Evolutionary conservation across 2,888 invertebrate genomes (phyloP).

Genomic region (Drosophila maculinotata): DNA sequence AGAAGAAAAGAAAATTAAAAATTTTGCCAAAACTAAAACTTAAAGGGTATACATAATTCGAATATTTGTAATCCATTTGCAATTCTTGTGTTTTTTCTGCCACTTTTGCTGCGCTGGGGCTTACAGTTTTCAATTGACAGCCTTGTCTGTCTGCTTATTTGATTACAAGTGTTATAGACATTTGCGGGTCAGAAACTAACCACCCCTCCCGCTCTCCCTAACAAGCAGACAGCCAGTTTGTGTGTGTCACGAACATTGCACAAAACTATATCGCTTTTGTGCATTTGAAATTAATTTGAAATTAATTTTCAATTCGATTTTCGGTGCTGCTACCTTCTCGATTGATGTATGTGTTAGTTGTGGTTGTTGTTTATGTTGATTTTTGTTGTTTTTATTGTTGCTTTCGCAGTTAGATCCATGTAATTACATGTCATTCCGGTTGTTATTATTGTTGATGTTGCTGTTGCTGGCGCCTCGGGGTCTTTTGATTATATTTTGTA

Average conservation of each 20-base stretch:
- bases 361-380: too few species aligned
- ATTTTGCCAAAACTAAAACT: too few species aligned
- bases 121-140: conserved; percentile 51
- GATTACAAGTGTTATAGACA: conserved; percentile 59
- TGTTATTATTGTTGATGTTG: conserved; percentile 20
- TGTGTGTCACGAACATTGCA: conserved; percentile 60
- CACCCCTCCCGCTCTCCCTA: background rate
- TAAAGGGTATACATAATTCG: conserved; percentile 7
- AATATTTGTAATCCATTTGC: background rate
- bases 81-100: background rate
- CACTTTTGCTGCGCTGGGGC: conserved; percentile 12
- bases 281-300: conserved; percentile 76
- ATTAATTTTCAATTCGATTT: conserved; percentile 79
- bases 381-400: conserved; percentile 41
- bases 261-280: conserved; percentile 71
- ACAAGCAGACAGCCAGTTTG: conserved; percentile 9
- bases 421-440: conserved; percentile 61
- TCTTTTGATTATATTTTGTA: conserved; percentile 75
- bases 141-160: conserved; percentile 59
- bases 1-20: too few species aligned
- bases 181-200: conserved; percentile 39
- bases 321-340: conserved; percentile 34
- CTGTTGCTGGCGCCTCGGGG: conserved; percentile 64
- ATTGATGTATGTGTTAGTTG: conserved; percentile 21
- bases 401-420: conserved; percentile 45